A percentile compares a stretch with the other conserved stretches of the same genome.
phyloP scores from a whole-genome alignment of 2,113 vertebrate species.

The Festucalex cinctus region DNA sequence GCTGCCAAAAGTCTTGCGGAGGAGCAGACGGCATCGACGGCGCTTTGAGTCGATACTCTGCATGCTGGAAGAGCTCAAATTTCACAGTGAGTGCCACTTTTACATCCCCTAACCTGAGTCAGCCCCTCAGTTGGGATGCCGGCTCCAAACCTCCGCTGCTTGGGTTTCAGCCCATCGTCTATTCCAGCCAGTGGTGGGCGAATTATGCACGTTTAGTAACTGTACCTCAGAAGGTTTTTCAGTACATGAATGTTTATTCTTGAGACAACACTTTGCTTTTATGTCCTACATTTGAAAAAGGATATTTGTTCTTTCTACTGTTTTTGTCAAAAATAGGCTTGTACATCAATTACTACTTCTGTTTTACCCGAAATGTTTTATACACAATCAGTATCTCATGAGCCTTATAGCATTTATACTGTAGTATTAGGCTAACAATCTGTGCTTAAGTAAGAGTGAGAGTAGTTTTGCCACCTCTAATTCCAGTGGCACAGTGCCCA shows the following conservation, averaged over 20 bases:
- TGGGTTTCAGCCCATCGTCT: slow-evolving; percentile 60
- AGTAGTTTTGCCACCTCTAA: not conserved
- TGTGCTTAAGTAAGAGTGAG: not conserved
- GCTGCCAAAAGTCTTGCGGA: slow-evolving; percentile 42
- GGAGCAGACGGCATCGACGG: slow-evolving; percentile 18
- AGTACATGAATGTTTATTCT: no score
- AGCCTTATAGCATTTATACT: no score
- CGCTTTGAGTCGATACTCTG: slow-evolving; percentile 8
- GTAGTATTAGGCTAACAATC: no score
- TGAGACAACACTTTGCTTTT: not conserved
- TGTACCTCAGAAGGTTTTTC: not conserved
- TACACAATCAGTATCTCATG: no score
- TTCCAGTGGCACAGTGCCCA: slow-evolving; percentile 20
- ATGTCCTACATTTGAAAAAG: not conserved
- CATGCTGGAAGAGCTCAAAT: slow-evolving; percentile 29
- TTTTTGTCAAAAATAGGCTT: no score
- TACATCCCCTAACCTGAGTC: slow-evolving; percentile 28
- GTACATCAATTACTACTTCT: no score
- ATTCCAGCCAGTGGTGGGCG: slow-evolving; percentile 35
- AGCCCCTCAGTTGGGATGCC: slow-evolving; percentile 36
- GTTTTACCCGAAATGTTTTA: no score
- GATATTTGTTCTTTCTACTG: no score
- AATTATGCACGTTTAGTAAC: not conserved
- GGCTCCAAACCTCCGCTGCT: slow-evolving; percentile 44
- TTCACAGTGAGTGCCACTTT: slow-evolving; percentile 8